A percentile compares a stretch with the other conserved stretches of the same genome.
These are phyloP conservation scores for Physocephala rufipes DNA, from an alignment of 2,888 invertebrate species.

Conservation along the genomic window DNA sequence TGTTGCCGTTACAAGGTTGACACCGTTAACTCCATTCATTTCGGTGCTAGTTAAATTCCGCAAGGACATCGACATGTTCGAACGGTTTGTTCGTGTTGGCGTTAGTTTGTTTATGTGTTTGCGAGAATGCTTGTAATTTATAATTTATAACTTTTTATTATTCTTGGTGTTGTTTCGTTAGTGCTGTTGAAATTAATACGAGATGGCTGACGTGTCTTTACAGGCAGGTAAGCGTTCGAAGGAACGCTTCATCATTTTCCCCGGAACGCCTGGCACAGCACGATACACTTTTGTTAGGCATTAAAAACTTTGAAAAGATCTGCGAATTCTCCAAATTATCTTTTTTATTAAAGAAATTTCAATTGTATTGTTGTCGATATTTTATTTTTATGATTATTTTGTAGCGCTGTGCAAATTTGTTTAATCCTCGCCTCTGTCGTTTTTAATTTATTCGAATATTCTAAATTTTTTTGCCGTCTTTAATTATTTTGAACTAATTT, in stretches of 20 bases:
- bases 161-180: background rate
- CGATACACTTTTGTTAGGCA: no score
- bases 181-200: no score
- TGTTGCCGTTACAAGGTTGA: slow-evolving; percentile 34
- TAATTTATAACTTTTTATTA: background rate
- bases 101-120: background rate
- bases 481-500: slow-evolving; percentile 18
- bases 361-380: background rate
- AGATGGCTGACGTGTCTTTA: background rate
- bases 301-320: no score
- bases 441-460: background rate
- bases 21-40: slow-evolving; percentile 35
- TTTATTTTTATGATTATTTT: slow-evolving; percentile 6
- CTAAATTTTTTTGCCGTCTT: slow-evolving; percentile 6
- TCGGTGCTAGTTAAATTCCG: slow-evolving; percentile 36
- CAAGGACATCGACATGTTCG: slow-evolving; percentile 37
- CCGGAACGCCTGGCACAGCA: no score
- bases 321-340: no score
- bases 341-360: no score
- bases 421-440: slow-evolving; percentile 1
- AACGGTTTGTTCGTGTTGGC: background rate
- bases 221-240: no score
- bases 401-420: slow-evolving; percentile 29
- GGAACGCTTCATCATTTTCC: background rate
- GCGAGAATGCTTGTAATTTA: background rate